Evolutionary conservation across 2,888 invertebrate species (phyloP), one percentile per base, ranked within the genome.

Genomic region (Adelphocoris suturalis): DNA sequence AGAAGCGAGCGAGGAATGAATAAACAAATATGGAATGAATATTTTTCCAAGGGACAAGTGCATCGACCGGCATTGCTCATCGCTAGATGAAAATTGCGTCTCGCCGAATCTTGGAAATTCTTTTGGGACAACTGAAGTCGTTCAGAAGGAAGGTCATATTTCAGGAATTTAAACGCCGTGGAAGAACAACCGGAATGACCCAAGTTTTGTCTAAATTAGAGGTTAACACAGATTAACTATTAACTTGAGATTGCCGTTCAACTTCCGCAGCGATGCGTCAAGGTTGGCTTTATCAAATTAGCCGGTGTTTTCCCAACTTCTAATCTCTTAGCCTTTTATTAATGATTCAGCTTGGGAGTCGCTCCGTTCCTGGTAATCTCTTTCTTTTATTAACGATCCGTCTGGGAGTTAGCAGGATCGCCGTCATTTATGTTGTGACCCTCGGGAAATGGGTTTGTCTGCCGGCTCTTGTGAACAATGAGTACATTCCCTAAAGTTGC

Each of bases 271-370:
- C 68, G 27, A 68, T 68, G 68, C 27, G 68, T 68, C 68, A 23
- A 23, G 68, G 68, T 23, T 68, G 68, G 68, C 68, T 68, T 68
- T 68, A 68, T 68, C 68, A 68, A 68, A 68, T 68, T 68, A 68
- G 68, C 68, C 23, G 68, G 12, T 27, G 68, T 68, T 68, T 68
- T 68, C 68, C 68, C 68, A 68, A 68, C 68, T 68, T 68, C 27
- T 68, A 68, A 68, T 68, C 68, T 68, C 68, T 68, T 68, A 68
- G 23, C 68, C 68, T 68, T 27, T 68, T 68, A 68, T 68, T 68
- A 68, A 68, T 68, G 68, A 68, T 68, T 68, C 68, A 68, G 68
- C 23, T 68, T 68, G 11, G 3, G 23, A 68, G 68, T 23, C 68
- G 57, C 57, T 14, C 61, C 19, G n/a, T 61, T 61, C n/a, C 9